A percentile compares a stretch with the other conserved stretches of the same genome.
Conservation (phyloP, 2,888 invertebrate species). For the Dynastes maya region DNA sequence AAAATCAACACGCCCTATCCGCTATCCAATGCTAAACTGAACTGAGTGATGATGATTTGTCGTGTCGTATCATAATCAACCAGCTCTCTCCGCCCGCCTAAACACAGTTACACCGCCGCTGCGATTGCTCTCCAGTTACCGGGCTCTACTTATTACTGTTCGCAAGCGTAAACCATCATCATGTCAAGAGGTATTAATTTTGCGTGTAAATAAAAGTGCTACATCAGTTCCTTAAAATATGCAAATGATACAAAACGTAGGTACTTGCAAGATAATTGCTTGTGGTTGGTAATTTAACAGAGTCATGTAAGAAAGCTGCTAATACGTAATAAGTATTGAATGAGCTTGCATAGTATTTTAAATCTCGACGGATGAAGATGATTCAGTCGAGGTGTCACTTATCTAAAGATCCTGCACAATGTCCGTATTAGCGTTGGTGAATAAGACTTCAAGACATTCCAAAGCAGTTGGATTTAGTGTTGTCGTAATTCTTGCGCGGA, state of each 20-base stretch:
- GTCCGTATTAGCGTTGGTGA: conserved; percentile 25
- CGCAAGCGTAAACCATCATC: not conserved
- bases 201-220: not conserved
- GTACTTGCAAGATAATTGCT: conserved; percentile 9
- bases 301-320: conserved; percentile 21
- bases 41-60: no score
- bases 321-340: conserved; percentile 21
- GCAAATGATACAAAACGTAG: not conserved
- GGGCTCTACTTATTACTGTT: no score
- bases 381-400: conserved; percentile 37
- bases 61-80: no score
- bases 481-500: not conserved
- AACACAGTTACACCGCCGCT: no score
- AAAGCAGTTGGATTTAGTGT: not conserved
- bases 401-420: conserved; percentile 39
- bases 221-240: conserved; percentile 8
- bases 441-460: conserved; percentile 10
- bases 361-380: conserved; percentile 32
- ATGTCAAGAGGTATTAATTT: not conserved
- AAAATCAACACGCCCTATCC: no score
- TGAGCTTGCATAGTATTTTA: not conserved
- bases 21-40: no score
- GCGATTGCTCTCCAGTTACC: no score
- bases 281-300: conserved; percentile 21
- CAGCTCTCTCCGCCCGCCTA: no score